phyloP scores from a whole-genome alignment of 2,888 invertebrate species.

The Pseudococcus longispinus region DNA sequence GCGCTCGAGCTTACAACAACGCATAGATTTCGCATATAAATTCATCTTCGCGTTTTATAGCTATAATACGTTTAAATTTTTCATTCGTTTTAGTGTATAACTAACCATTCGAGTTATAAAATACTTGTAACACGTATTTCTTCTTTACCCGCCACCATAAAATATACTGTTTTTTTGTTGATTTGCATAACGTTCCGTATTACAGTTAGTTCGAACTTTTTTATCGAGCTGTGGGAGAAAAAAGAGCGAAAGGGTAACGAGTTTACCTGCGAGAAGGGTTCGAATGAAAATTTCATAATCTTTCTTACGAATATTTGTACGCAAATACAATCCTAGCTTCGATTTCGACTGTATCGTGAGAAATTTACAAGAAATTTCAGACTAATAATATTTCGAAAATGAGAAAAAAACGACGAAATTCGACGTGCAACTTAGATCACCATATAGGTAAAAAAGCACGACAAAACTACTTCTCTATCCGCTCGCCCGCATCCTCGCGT shows the following conservation, averaged over 20 bases:
- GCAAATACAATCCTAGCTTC: too few species aligned
- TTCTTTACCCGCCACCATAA: background rate
- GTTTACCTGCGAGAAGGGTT: background rate
- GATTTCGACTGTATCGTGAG: too few species aligned
- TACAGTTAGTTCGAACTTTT: background rate
- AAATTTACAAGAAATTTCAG: too few species aligned
- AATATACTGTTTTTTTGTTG: background rate
- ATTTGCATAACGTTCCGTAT: background rate
- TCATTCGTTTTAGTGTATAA: background rate
- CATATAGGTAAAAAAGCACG: too few species aligned
- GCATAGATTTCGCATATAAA: constrained; percentile 5
- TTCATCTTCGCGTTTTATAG: constrained; percentile 22
- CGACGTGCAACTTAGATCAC: too few species aligned
- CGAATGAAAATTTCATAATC: background rate
- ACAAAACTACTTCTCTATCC: too few species aligned
- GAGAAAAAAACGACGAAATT: too few species aligned
- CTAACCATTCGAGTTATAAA: background rate
- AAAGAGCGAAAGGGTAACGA: background rate
- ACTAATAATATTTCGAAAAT: too few species aligned
- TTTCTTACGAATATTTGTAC: too few species aligned
- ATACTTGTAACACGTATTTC: background rate
- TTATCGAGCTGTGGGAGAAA: background rate
- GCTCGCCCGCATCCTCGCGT: too few species aligned
- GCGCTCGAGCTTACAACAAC: background rate
- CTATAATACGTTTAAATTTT: constrained; percentile 7